Percentiles rank a stretch among this genome's conserved stretches.
phyloP scores from a whole-genome alignment of 2,113 vertebrate species.

The Gavialis gangeticus region DNA sequence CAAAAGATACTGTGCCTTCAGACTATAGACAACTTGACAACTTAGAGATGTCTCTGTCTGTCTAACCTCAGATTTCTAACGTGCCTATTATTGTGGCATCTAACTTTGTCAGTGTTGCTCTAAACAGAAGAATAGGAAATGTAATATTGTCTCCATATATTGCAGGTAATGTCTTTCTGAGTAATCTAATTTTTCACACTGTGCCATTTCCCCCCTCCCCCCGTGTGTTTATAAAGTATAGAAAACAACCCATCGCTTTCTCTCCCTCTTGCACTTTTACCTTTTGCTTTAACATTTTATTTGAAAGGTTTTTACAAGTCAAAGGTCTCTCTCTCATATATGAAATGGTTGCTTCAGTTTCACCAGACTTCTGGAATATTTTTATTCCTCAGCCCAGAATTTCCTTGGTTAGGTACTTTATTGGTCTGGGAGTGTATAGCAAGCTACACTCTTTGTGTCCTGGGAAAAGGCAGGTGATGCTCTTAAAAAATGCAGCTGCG shows the following conservation, averaged over 20 bases:
- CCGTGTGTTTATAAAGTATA: not conserved
- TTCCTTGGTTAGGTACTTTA: not conserved
- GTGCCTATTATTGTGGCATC: accelerated
- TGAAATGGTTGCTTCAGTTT: not conserved
- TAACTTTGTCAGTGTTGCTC: not conserved
- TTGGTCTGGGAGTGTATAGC: not conserved
- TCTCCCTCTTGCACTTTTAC: too few relatives aligned
- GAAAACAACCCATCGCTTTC: not conserved
- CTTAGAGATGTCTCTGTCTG: not conserved
- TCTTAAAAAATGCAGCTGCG: not conserved
- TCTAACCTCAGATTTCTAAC: not conserved
- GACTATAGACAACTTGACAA: not conserved
- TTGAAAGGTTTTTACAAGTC: too few relatives aligned
- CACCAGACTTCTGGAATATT: accelerated
- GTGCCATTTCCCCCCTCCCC: not conserved
- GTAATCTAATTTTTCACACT: not conserved
- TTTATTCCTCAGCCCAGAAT: not conserved
- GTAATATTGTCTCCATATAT: not conserved
- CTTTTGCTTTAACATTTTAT: too few relatives aligned
- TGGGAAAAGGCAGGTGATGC: not conserved
- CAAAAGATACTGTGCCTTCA: not conserved
- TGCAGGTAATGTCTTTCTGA: not conserved
- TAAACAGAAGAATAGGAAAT: not conserved
- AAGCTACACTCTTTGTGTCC: not conserved
- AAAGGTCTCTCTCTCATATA: not conserved